A percentile compares a stretch with the other conserved stretches of the same genome.
phyloP scores from a whole-genome alignment of 30 jellyfish, hydroid and myxozoan genomes.

The Cassiopea xamachana region DNA sequence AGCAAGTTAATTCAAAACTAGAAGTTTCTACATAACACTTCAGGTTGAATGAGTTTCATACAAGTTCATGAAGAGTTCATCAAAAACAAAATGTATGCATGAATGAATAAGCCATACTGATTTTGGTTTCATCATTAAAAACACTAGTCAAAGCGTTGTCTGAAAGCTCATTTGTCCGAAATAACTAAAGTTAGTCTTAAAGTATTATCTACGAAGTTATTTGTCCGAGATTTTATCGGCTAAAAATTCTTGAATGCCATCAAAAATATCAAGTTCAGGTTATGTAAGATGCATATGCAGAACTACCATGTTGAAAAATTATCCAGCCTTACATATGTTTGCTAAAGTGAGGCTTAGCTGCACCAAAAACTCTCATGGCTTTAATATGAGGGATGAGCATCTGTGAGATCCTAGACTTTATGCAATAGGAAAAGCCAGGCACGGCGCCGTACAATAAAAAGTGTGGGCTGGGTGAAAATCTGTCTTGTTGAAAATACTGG shows the following conservation, averaged over 20 bases:
- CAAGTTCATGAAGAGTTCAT: not conserved
- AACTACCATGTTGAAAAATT: not conserved
- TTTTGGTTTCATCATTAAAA: not conserved
- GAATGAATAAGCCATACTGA: not conserved
- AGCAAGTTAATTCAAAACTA: not conserved
- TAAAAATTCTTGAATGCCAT: not conserved
- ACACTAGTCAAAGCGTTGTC: not conserved
- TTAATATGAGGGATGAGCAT: not conserved
- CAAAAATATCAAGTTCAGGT: not conserved
- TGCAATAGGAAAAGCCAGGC: not conserved
- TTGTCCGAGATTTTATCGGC: not conserved
- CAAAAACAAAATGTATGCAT: not conserved
- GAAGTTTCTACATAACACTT: not conserved
- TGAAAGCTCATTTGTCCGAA: not conserved
- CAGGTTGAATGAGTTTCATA: not conserved
- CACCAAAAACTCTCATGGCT: not conserved
- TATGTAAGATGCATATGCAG: not conserved
- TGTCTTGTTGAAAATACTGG: not conserved
- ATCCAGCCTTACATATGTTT: not conserved
- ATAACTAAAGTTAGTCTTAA: not conserved
- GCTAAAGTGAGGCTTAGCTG: not conserved
- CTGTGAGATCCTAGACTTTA: not conserved
- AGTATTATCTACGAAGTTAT: not conserved
- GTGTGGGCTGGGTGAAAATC: too few relatives aligned
- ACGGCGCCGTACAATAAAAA: not conserved